Evolutionary conservation across 2,797 vertebrate species (phyloP), one percentile per base, ranked within the genome.

Genomic region (Astyanax mexicanus): DNA sequence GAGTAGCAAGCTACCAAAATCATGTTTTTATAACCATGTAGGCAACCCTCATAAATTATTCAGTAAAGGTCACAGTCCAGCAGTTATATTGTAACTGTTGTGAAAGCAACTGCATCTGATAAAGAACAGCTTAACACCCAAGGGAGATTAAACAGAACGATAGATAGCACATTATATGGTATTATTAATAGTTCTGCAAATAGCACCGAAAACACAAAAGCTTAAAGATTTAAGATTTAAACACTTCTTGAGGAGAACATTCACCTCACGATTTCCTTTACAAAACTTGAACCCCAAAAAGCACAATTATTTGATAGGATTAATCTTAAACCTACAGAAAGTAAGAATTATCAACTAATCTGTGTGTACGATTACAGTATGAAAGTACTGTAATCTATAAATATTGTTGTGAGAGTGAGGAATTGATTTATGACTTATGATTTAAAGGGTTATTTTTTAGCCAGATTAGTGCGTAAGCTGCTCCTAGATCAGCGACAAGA

Each of bases 261-360:
- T 55, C 17, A 15, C 25, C n/a, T n/a, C n/a, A n/a, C n/a, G n/a
- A n/a, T 77, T 83, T 86, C 74, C 13, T 6, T 40, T 37, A 42
- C 6, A 44, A 44, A 44, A 13, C 23, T 6, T 15, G n/a, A 29
- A 55, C 11, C 54, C 27, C 1, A 57, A 15, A 55, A 15, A 29
- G 29, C 29, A 32, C 10, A 25, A n/a, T 54, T 54, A 15, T 13
- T 27, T 11, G 15, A 23, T 27, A n/a, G n/a, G 13, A 11, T 27
- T 27, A 27, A 52, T 11, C 23, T 25, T 25, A 25, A 25, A 23
- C 12, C 19, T n/a, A 17, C 4, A 15, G n/a, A n/a, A 27, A 57
- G 13, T 29, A 57, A 32, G 25, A 8, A 32, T 10, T 57, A 13
- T 35, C 57, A 32, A 55, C 6, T 1, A 55, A 29, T 29, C 23